Percentiles rank a stretch among this genome's conserved stretches.
Evolutionary conservation across 2,113 vertebrate species (phyloP).

Genomic region (Podarcis cretensis): DNA sequence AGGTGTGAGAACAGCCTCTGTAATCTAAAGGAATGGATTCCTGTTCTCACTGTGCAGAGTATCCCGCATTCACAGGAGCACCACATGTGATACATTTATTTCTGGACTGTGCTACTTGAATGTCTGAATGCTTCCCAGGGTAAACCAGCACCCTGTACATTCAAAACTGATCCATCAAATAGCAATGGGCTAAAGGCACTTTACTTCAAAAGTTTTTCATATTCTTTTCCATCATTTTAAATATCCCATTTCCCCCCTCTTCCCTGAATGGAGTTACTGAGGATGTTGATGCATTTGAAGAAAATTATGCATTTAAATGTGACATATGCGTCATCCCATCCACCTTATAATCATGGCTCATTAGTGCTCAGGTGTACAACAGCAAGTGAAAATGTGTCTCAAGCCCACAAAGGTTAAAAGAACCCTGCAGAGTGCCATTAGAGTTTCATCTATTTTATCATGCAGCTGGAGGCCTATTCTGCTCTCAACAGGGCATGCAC

Average conservation of each 20-base stretch:
- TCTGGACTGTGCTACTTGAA: not conserved
- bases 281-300: constrained; percentile 25
- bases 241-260: not conserved
- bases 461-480: constrained; percentile 41
- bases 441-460: constrained; percentile 22
- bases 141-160: not conserved
- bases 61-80: not conserved
- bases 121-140: not conserved
- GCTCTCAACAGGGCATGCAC: not conserved
- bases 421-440: not conserved
- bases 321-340: constrained; percentile 5
- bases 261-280: not conserved
- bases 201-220: fast-evolving
- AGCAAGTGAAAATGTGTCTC: constrained; percentile 26
- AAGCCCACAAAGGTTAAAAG: constrained; percentile 15
- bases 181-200: not conserved
- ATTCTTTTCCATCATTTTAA: not conserved
- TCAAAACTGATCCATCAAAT: not conserved
- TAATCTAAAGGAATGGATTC: not conserved
- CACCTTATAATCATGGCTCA: constrained; percentile 6
- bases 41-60: not conserved
- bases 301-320: not conserved
- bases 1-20: not conserved
- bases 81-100: not conserved
- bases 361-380: constrained; percentile 12